These are phyloP conservation scores for Pectinophora gossypiella DNA, from an alignment of 1,140 invertebrate genomes.

Conservation along the genomic window DNA sequence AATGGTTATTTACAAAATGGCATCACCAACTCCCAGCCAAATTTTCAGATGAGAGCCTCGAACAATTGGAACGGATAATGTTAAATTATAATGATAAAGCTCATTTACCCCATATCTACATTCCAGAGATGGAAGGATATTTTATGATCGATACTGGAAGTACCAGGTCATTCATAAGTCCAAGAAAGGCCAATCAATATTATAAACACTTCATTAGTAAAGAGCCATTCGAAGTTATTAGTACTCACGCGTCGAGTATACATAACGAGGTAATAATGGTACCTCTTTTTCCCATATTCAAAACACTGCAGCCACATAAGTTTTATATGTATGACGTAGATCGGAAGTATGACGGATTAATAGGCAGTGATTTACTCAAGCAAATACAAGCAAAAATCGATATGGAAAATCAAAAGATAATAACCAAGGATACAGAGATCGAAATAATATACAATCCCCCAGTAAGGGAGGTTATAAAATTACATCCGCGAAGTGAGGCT, in stretches of 20 bases:
- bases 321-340: conserved; percentile 1
- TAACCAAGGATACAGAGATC: background rate
- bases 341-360: background rate
- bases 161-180: no score
- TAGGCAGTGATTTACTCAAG: background rate
- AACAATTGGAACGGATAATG: background rate
- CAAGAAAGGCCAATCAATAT: background rate
- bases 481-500: conserved; percentile 1
- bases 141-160: background rate
- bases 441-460: background rate
- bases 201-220: background rate
- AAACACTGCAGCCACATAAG: background rate
- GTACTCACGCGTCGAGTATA: background rate
- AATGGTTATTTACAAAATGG: background rate
- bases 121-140: background rate
- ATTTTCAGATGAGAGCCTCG: background rate
- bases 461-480: background rate
- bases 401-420: background rate
- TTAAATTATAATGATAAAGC: background rate
- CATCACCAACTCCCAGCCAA: background rate
- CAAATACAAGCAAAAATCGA: background rate
- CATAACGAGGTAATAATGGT: background rate
- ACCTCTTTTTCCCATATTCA: background rate
- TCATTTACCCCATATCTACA: background rate
- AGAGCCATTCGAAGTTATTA: background rate